A percentile compares a stretch with the other conserved stretches of the same genome.
phyloP scores from a whole-genome alignment of 2,888 invertebrate genomes.

The Idaea straminata region DNA sequence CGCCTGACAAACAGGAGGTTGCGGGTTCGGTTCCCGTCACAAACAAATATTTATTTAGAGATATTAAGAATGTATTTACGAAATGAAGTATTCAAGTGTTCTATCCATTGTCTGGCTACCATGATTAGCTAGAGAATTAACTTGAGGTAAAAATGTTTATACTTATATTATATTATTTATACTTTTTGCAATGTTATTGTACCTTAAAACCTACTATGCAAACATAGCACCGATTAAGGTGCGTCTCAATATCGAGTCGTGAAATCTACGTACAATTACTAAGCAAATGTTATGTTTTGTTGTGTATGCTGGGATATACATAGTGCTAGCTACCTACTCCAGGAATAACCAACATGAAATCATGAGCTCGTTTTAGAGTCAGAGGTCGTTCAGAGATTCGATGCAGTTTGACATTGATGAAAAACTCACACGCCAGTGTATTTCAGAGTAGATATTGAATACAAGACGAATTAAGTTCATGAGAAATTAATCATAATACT shows the following conservation, averaged over 20 bases:
- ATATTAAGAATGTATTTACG: too few relatives aligned
- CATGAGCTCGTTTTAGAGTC: constrained; percentile 39
- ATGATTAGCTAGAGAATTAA: too few relatives aligned
- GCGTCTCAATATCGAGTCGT: neutral
- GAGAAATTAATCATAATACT: too few relatives aligned
- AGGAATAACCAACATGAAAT: constrained; percentile 48
- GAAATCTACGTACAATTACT: constrained; percentile 15
- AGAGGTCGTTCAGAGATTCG: constrained; percentile 20
- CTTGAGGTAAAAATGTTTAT: too few relatives aligned
- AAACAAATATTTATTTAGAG: too few relatives aligned
- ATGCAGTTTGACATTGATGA: constrained; percentile 18
- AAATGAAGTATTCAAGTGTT: too few relatives aligned
- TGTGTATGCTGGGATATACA: neutral
- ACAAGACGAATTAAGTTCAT: neutral
- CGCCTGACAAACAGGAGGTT: too few relatives aligned
- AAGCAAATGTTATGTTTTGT: constrained; percentile 31
- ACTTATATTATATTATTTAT: too few relatives aligned
- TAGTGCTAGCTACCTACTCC: constrained; percentile 33
- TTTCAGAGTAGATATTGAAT: neutral
- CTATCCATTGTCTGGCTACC: too few relatives aligned
- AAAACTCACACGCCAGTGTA: neutral
- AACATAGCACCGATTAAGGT: neutral
- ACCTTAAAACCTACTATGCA: neutral
- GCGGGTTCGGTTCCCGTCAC: too few relatives aligned
- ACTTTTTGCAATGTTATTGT: neutral